phyloP scores from a whole-genome alignment of 2,113 vertebrate species.

The Plestiodon gilberti region DNA sequence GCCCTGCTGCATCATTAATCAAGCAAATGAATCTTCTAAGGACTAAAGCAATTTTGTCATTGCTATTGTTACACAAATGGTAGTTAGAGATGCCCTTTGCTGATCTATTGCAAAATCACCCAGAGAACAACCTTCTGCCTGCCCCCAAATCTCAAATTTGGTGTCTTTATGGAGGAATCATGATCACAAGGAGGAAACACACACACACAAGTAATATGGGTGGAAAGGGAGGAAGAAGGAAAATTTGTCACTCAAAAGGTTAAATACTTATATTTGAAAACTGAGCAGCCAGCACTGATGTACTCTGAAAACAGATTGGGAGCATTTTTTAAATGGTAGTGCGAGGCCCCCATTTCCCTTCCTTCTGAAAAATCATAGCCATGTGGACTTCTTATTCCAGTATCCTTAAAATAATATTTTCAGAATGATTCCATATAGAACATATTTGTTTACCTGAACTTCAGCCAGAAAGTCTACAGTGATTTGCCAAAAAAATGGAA shows the following conservation, averaged over 20 bases:
- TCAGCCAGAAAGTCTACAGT: slow-evolving; percentile 39
- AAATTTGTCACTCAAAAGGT: slow-evolving; percentile 7
- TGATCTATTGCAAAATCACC: too few relatives aligned
- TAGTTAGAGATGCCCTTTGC: too few relatives aligned
- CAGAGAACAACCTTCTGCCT: too few relatives aligned
- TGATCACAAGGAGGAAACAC: not conserved
- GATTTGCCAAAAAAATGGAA: slow-evolving; percentile 51
- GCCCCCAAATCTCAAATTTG: not conserved
- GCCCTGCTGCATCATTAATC: too few relatives aligned
- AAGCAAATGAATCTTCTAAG: too few relatives aligned
- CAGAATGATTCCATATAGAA: slow-evolving; percentile 42
- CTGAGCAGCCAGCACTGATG: not conserved
- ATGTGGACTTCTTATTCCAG: slow-evolving; percentile 8
- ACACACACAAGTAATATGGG: not conserved
- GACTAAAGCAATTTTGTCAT: too few relatives aligned
- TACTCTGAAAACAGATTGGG: slow-evolving; percentile 25
- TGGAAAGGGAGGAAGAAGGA: not conserved
- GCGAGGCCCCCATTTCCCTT: slow-evolving; percentile 35
- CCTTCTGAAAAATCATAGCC: slow-evolving; percentile 33
- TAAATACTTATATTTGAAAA: slow-evolving; percentile 28
- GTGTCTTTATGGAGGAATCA: not conserved
- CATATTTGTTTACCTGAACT: slow-evolving; percentile 45
- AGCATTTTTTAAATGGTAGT: slow-evolving; percentile 9
- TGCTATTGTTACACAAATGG: too few relatives aligned
- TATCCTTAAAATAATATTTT: slow-evolving; percentile 45